Conservation (phyloP, 2,113 vertebrate genomes). For the Thunnus maccoyii region DNA sequence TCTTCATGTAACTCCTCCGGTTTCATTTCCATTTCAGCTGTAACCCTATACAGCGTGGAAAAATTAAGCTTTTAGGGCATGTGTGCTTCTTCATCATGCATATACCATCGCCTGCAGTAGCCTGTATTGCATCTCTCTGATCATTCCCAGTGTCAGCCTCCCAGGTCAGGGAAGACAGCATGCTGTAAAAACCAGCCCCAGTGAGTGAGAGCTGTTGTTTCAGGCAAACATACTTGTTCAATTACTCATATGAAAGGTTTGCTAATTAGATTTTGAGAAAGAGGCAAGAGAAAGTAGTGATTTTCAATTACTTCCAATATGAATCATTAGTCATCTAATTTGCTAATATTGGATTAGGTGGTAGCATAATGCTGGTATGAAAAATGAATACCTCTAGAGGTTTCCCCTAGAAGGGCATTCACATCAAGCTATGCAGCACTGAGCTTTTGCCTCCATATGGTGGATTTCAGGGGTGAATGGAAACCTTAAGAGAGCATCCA, state of each 20-base stretch:
- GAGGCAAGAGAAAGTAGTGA: constrained; percentile 47
- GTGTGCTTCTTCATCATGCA: constrained; percentile 31
- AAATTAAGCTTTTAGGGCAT: constrained; percentile 7
- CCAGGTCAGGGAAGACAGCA: constrained; percentile 28
- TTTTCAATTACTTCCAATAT: constrained; percentile 71
- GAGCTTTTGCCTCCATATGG: constrained; percentile 19
- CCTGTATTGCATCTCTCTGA: constrained; percentile 18
- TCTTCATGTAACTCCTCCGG: background rate
- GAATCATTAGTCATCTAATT: constrained; percentile 75
- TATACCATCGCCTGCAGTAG: constrained; percentile 19
- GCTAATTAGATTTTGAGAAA: constrained; percentile 65
- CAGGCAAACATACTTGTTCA: constrained; percentile 39
- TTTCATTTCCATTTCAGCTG: constrained; percentile 8
- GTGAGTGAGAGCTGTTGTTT: constrained; percentile 27
- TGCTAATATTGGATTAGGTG: constrained; percentile 71
- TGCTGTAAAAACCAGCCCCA: background rate
- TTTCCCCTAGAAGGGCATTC: constrained; percentile 11
- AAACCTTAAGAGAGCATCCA: constrained; percentile 1
- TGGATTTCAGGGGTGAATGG: constrained; percentile 33
- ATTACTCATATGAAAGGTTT: constrained; percentile 38
- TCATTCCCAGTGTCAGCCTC: constrained; percentile 13
- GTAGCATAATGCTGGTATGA: constrained; percentile 47
- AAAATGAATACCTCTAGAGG: constrained; percentile 60
- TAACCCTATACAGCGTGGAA: background rate
- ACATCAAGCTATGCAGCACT: background rate